Conservation (phyloP, 2,888 invertebrate species). For the Calliopum simillimum region DNA sequence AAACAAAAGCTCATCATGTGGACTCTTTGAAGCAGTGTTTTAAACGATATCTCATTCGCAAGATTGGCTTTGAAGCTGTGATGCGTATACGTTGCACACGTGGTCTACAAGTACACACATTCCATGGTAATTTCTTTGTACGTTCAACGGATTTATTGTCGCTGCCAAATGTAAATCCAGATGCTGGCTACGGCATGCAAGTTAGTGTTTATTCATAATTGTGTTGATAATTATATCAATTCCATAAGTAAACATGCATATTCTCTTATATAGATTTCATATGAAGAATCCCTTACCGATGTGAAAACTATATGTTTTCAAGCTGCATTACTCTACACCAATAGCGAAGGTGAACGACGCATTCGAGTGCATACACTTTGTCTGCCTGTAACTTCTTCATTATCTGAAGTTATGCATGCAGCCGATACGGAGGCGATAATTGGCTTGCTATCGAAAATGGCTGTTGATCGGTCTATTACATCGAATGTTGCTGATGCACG, state of each 20-base stretch:
- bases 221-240: not conserved
- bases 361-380: slow-evolving; percentile 98
- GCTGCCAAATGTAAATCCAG: slow-evolving; percentile 97
- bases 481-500: slow-evolving; percentile 92
- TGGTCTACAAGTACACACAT: slow-evolving; percentile 95
- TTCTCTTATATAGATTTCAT: slow-evolving; percentile 69
- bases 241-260: not conserved
- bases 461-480: slow-evolving; percentile 89
- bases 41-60: slow-evolving; percentile 90
- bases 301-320: slow-evolving; percentile 94
- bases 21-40: slow-evolving; percentile 83
- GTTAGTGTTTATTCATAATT: slow-evolving; percentile 65
- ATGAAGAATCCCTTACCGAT: slow-evolving; percentile 91
- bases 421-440: slow-evolving; percentile 96
- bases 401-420: slow-evolving; percentile 86
- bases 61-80: slow-evolving; percentile 99
- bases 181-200: slow-evolving; percentile 98
- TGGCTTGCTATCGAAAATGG: slow-evolving; percentile 96
- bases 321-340: slow-evolving; percentile 96
- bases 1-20: slow-evolving; percentile 76
- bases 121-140: slow-evolving; percentile 99
- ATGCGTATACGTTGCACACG: slow-evolving; percentile 96
- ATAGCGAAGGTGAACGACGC: slow-evolving; percentile 92
- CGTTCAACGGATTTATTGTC: slow-evolving; percentile 96
- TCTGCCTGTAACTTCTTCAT: slow-evolving; percentile 86